Conservation (phyloP, 1,140 invertebrate species). For the Copidosoma floridanum region DNA sequence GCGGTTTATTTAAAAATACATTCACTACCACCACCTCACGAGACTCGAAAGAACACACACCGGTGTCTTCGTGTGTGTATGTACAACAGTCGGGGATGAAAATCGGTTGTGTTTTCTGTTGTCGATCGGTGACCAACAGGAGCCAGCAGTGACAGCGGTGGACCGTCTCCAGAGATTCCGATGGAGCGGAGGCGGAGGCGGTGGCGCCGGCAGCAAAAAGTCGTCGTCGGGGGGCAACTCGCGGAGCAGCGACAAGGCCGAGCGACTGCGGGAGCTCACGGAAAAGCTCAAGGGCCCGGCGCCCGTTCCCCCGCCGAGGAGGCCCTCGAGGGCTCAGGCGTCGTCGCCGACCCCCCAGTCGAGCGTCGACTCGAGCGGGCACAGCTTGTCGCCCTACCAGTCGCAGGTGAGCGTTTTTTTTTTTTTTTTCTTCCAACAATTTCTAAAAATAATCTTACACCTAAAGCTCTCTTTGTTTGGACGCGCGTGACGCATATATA, state of each 20-base stretch:
- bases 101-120: no score
- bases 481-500: no score
- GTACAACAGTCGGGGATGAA: no score
- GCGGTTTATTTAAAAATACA: no score
- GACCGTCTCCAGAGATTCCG: constrained; percentile 75
- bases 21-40: no score
- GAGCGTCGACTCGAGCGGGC: not conserved
- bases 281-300: constrained; percentile 66
- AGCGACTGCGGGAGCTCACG: constrained; percentile 72
- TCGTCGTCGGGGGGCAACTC: constrained; percentile 46
- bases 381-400: no score
- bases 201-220: constrained; percentile 59
- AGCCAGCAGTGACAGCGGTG: constrained; percentile 60
- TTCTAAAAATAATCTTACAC: no score
- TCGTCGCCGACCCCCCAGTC: constrained; percentile 27
- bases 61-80: no score
- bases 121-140: constrained; percentile 34
- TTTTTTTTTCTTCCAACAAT: no score
- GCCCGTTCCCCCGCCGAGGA: constrained; percentile 46
- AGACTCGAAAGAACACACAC: no score
- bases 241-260: constrained; percentile 65
- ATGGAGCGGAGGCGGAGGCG: constrained; percentile 65
- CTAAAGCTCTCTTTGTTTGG: no score
- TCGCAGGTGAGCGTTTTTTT: not conserved
- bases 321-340: constrained; percentile 43